Base-by-base conservation (phyloP, 2,888 invertebrate species). In the Tinea pellionella region DNA sequence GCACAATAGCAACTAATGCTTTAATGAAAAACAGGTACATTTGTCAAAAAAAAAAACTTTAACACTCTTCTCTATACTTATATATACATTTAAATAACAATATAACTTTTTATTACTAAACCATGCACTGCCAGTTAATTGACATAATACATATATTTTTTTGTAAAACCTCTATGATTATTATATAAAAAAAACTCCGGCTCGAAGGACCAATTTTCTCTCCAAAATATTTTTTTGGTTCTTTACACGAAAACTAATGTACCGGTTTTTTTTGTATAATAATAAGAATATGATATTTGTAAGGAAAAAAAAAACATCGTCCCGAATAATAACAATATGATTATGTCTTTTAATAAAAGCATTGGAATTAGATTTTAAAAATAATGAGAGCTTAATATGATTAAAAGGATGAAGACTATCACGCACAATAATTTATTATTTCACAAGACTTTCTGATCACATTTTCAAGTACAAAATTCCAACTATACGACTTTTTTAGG, bases 1-100 rank as follows among this genome's bases (percentile, higher is more conserved):
- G 80, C 81, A 82, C 79, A 79, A 81, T 76, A 73, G 79, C 68
- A 83, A 86, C 81, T 70, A 78, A 87, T 86, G 86, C 86, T 87
- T 87, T 87, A 86, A 87, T 71, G 70, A 74, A 66, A 85, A 86
- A 86, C 87, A 86, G 86, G 86, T 86, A 37, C 37, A 37, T 37
- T 86, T 85, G 84, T 86, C 37, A 37, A 37, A 6, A n/a, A 9
- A 37, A 37, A 6, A n/a, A 37, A 37, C 37, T 37, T 12, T 37
- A 78, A 80, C 71, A 75, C 74, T 74, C 64, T 67, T 65, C n/a
- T 42, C 42, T 18, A 12, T 47, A 47, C 15, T 37, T 12, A 6
- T 37, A 37, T 37, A 37, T 37, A 37, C 9, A 37, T 37, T 37
- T 37, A 2, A 37, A 37, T 12, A 37, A 37, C 9, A 37, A 37